Base-by-base conservation (phyloP, 23 tunicate species). In the Trididemnum miniatum region DNA sequence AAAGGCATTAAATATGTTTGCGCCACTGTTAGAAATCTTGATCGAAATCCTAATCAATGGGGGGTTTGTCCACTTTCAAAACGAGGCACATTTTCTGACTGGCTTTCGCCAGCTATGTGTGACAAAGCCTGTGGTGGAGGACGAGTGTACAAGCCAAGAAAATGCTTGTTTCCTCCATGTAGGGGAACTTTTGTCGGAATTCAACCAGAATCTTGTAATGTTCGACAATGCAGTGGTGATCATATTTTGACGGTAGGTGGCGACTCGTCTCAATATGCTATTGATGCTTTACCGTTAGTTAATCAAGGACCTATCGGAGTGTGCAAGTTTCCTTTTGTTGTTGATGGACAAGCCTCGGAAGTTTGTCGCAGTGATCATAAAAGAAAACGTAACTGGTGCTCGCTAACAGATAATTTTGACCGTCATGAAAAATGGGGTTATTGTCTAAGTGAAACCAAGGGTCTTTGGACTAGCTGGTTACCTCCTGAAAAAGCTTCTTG, bases 41-140 rank as follows among this genome's bases (percentile, higher is more conserved):
- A 91, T 59, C n/a, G 20, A 59, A 66, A 91, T 36, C 80, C 37
- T 18, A 72, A 81, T 44, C 20, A 60, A 22, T 91, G 90, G 90
- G 97, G 97, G 5, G 75, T 86, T 35, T 91, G 97, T 66, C 91
- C 97, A 3, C 27, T 28, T 27, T 20, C 22, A 27, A 76, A 77
- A 1, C 87, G 80, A 26, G 91, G 91, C 1, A 71, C 84, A 22
- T 36, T 74, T 39, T 85, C 97, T 1, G 76, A 77, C 22, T 82
- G 87, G 87, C 35, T 82, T 30, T 31, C 71, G 25, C 84, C 87
- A 35, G 76, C 84, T 22, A 22, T 64, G 50, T 91, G 97, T 66
- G 73, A 78, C 69, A 86, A 77, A 52, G 76, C 97, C 22, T 91
- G 97, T 35, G 97, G 97, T 31, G 84, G 87, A 4, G 97, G 97